Base-by-base conservation (phyloP, 2,797 vertebrate genomes). In the Triplophysa yarkandensis region DNA sequence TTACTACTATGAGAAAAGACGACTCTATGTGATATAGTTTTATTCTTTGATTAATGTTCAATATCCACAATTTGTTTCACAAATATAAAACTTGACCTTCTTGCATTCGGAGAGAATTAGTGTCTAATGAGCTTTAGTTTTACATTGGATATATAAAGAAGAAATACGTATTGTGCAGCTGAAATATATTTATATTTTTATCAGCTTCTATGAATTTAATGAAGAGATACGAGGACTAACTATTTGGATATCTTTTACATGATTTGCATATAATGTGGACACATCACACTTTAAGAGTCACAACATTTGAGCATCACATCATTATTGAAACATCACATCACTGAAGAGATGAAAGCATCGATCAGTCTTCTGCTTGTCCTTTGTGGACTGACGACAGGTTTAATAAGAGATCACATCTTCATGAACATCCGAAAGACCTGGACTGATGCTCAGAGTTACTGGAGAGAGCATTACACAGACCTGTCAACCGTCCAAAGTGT, bases 401-500 rank as follows among this genome's bases (percentile, higher is more conserved):
- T 46, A 16, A 6, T 46, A 10, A 60, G 39, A 32, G n/a, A 70
- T n/a, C 54, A 70, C 28, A 11, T 34, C n/a, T 71, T 27, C 36
- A 4, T 61, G 8, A 50, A 25, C 2, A 27, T n/a, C 4, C 4
- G 0, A 3, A 44, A 2, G 41, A 71, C 3, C 27, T 71, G 68
- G 68, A 23, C 3, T 13, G 41, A 34, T 23, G 68, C 68, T 32
- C 68, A 46, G 19, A 23, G 6, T 5, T 60, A 46, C 41, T 71
- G 68, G 41, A 61, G 68, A 27, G 3, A 10, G 16, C 14, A 71
- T 48, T 36, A 60, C 21, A 19, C 48, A 32, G 55, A 61, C 19
- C 13, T 71, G 39, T 48, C 68, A 43, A 71, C 55, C 41, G n/a
- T 71, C 28, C 46, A 28, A 60, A 71, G 55, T 61, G n/a, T 17